phyloP scores from a whole-genome alignment of 92 coral and sea anemone genomes.

The Galaxea fascicularis region DNA sequence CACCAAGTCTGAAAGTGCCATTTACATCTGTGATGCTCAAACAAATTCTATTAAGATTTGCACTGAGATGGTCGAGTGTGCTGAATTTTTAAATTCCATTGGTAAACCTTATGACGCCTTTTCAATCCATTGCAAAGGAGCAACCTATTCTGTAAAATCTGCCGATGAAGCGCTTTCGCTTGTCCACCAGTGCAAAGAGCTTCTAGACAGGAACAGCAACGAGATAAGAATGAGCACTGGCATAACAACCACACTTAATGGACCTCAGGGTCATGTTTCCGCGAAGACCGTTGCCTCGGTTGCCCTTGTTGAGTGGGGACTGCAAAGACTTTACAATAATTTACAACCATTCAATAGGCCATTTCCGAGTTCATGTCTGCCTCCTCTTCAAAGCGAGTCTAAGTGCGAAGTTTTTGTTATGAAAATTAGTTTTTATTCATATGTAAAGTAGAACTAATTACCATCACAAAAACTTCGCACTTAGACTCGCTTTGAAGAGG shows the following conservation, averaged over 20 bases:
- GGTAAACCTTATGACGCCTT: constrained; percentile 59
- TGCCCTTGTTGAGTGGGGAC: constrained; percentile 48
- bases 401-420: no score
- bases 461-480: constrained; percentile 41
- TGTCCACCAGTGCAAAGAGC: constrained; percentile 65
- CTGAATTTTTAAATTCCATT: constrained; percentile 9
- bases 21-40: constrained; percentile 63
- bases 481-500: no score
- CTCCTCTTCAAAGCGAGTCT: no score
- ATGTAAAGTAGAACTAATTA: no score
- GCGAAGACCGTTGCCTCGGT: constrained; percentile 70
- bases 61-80: constrained; percentile 49
- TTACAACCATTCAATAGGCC: constrained; percentile 28
- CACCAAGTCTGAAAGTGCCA: constrained; percentile 64
- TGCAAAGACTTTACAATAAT: constrained; percentile 31
- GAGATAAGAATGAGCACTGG: constrained; percentile 60
- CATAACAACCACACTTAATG: constrained; percentile 54
- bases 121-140: constrained; percentile 68
- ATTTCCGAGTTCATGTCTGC: no score
- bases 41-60: constrained; percentile 69
- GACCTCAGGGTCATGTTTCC: constrained; percentile 66
- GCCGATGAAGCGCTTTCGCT: constrained; percentile 51
- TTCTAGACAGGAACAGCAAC: constrained; percentile 54
- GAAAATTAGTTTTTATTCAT: no score
- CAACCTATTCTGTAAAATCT: constrained; percentile 59